A percentile compares a stretch with the other conserved stretches of the same genome.
Evolutionary conservation across 53 echinoderm and acorn worm species (phyloP).

Genomic region (Patiria pectinifera): DNA sequence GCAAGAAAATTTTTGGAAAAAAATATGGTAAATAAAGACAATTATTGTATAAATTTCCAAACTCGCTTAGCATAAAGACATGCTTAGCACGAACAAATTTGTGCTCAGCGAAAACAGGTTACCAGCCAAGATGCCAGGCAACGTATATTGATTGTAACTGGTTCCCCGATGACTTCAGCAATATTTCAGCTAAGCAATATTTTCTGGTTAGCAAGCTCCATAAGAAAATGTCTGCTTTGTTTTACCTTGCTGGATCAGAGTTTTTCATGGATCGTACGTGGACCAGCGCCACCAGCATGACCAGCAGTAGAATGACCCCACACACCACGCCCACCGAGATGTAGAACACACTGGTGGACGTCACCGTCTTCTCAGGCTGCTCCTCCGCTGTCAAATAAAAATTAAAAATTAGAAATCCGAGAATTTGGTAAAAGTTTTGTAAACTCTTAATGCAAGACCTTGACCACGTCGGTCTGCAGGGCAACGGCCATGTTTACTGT

Average conservation of each 20-base stretch:
- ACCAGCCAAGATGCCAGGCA: no score
- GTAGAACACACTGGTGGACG: constrained; percentile 94
- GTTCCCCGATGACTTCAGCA: no score
- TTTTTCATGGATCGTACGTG: constrained; percentile 75
- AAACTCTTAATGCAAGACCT: no score
- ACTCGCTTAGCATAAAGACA: no score
- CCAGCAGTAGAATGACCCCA: constrained; percentile 86
- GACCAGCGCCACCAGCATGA: constrained; percentile 82
- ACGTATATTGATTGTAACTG: no score
- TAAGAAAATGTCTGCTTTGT: neutral
- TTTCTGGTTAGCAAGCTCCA: neutral
- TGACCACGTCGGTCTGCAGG: no score
- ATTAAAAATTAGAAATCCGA: neutral
- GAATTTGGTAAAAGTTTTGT: no score
- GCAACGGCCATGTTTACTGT: no score
- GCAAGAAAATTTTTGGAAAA: neutral
- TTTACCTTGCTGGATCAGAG: constrained; percentile 52
- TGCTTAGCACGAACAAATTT: no score
- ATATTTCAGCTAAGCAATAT: no score
- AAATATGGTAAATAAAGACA: no score
- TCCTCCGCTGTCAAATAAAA: constrained; percentile 42
- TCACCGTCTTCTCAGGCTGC: constrained; percentile 57
- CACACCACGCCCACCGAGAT: constrained; percentile 96
- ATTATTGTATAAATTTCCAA: no score
- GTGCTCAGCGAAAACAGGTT: neutral